Evolutionary conservation across 2,113 vertebrate genomes (phyloP).

Genomic region (Syngnathus scovelli): DNA sequence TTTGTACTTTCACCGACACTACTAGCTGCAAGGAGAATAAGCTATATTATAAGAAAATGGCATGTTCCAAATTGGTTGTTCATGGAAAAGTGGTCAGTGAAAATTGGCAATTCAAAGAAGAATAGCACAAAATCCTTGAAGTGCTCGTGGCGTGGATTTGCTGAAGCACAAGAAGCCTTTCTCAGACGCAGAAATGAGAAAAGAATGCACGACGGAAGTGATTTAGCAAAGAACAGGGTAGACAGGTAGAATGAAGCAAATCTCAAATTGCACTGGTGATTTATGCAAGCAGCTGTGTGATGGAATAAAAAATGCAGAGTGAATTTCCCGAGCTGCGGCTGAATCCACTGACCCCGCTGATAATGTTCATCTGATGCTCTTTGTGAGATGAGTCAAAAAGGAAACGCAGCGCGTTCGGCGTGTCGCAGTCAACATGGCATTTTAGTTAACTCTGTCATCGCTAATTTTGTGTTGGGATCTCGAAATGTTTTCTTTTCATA

Average conservation of each 20-base stretch:
- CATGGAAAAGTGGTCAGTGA: background rate
- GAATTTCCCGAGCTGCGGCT: background rate
- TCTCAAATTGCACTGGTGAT: background rate
- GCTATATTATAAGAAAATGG: background rate
- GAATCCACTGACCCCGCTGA: background rate
- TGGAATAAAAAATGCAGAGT: background rate
- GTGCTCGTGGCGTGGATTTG: too few species aligned
- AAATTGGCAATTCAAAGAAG: background rate
- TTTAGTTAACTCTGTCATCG: too few species aligned
- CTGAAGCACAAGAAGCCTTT: background rate
- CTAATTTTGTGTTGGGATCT: too few species aligned
- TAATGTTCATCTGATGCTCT: background rate
- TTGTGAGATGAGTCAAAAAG: background rate
- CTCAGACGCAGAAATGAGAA: background rate
- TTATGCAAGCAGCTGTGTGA: background rate
- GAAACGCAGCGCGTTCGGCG: too few species aligned
- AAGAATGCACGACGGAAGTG: background rate
- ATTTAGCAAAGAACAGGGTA: background rate
- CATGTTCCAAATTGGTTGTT: background rate
- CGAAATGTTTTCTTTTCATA: too few species aligned
- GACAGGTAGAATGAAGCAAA: background rate
- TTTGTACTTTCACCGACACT: background rate
- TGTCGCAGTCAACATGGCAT: too few species aligned
- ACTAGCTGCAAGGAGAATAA: background rate
- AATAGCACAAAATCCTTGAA: background rate